A percentile compares a stretch with the other conserved stretches of the same genome.
These are phyloP conservation scores for Meloe dianella DNA, from an alignment of 2,888 invertebrate genomes.

Conservation along the genomic window DNA sequence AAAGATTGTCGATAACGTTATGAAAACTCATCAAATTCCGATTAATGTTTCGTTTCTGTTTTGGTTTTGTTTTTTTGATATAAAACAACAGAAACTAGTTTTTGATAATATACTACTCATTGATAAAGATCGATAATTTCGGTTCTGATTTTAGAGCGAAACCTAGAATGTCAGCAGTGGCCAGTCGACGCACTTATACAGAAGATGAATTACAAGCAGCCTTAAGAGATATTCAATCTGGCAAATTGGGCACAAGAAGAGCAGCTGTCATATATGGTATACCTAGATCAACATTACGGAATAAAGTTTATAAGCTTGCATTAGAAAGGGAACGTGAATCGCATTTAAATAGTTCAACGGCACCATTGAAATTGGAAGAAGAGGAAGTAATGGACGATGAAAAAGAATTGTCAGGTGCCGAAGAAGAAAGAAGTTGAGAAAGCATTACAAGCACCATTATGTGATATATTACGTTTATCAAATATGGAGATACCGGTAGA, in stretches of 20 bases:
- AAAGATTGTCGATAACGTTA: conserved; percentile 8
- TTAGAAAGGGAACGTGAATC: conserved; percentile 74
- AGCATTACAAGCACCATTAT: conserved; percentile 64
- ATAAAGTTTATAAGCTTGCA: conserved; percentile 89
- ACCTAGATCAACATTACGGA: conserved; percentile 93
- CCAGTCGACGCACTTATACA: conserved; percentile 84
- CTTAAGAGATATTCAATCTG: conserved; percentile 91
- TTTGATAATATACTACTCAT: background rate
- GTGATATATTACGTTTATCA: conserved; percentile 54
- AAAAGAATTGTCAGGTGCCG: conserved; percentile 65
- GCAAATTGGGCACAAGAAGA: conserved; percentile 88
- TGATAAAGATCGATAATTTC: conserved; percentile 52
- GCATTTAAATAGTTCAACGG: conserved; percentile 59
- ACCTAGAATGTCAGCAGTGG: conserved; percentile 69
- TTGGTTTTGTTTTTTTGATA: background rate
- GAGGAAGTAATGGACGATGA: conserved; percentile 66
- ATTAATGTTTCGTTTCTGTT: conserved; percentile 10
- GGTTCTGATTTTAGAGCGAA: conserved; percentile 69
- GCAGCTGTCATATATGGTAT: conserved; percentile 97
- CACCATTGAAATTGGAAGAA: conserved; percentile 56
- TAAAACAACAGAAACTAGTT: background rate
- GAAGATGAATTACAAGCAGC: conserved; percentile 94
- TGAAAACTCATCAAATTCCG: conserved; percentile 3
- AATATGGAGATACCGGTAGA: conserved; percentile 62
- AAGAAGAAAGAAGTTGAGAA: conserved; percentile 68